Conservation (phyloP, 2,797 vertebrate species). For the Sebastes nivosus region DNA sequence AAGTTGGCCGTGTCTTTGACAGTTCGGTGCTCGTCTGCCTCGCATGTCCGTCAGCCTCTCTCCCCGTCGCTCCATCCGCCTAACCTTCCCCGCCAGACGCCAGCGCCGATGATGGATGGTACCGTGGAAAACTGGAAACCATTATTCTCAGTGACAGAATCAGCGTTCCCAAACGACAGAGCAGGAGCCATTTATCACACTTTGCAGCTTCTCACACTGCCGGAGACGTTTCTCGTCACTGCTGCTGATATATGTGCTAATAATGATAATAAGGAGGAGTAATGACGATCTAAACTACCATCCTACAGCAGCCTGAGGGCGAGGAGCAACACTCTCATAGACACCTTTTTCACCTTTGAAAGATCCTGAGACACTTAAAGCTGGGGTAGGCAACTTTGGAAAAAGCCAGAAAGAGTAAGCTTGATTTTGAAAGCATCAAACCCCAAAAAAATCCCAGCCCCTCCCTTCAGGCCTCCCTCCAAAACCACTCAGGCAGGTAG, state of each 20-base stretch:
- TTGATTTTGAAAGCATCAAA: no score
- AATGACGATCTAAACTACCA: slow-evolving; percentile 15
- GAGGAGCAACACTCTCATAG: neutral
- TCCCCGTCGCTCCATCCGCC: slow-evolving; percentile 7
- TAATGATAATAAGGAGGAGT: slow-evolving; percentile 24
- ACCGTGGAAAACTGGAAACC: slow-evolving; percentile 35
- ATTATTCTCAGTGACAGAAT: slow-evolving; percentile 41
- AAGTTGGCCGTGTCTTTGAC: slow-evolving; percentile 21
- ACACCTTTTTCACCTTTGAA: neutral
- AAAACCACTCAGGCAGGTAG: no score
- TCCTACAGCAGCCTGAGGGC: slow-evolving; percentile 24
- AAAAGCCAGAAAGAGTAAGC: no score
- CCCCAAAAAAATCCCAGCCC: no score
- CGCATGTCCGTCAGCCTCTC: slow-evolving; percentile 31
- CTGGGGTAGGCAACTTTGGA: no score
- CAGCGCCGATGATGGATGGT: slow-evolving; percentile 54
- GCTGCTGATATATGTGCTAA: slow-evolving; percentile 17
- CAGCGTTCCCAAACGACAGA: slow-evolving; percentile 24
- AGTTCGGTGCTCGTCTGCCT: slow-evolving; percentile 33
- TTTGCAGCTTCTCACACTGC: slow-evolving; percentile 40
- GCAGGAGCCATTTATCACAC: slow-evolving; percentile 44
- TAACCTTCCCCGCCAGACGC: slow-evolving; percentile 42
- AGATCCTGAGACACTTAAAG: neutral
- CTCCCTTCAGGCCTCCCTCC: no score
- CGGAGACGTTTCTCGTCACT: slow-evolving; percentile 8